A percentile compares a stretch with the other conserved stretches of the same genome.
Conservation (phyloP, 1,140 invertebrate species). For the Cyphomyrmex costatus region DNA sequence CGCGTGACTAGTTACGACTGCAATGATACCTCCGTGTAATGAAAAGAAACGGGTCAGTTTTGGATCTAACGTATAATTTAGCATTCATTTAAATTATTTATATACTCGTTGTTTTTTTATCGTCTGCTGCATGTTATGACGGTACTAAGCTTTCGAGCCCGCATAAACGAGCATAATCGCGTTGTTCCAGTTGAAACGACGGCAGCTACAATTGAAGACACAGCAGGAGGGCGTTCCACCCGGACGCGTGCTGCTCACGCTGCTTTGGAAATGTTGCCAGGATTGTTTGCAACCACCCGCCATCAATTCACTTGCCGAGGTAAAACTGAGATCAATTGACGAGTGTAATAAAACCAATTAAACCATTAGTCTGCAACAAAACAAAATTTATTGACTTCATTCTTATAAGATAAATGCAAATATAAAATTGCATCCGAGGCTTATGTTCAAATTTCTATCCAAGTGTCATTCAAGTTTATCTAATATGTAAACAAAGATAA, state of each 20-base stretch:
- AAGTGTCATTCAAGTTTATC: too few relatives aligned
- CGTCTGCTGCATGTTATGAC: neutral
- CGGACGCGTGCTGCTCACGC: constrained; percentile 91
- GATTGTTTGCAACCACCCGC: constrained; percentile 92
- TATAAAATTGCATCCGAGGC: neutral
- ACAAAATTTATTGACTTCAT: neutral
- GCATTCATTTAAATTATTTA: neutral
- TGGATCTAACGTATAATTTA: neutral
- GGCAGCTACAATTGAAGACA: constrained; percentile 90
- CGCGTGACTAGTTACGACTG: neutral
- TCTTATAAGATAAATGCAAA: neutral
- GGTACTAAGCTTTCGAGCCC: neutral
- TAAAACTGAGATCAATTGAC: constrained; percentile 81
- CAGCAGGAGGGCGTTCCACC: constrained; percentile 91
- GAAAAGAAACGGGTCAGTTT: neutral
- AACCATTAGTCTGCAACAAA: neutral
- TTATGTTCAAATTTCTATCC: too few relatives aligned
- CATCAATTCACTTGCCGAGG: constrained; percentile 92
- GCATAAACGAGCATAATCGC: constrained; percentile 64
- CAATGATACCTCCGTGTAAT: neutral
- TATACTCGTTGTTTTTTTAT: constrained; percentile 22
- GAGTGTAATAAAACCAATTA: neutral
- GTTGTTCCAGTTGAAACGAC: constrained; percentile 89
- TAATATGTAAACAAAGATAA: too few relatives aligned
- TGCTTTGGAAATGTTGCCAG: constrained; percentile 94